phyloP scores from a whole-genome alignment of 2,113 vertebrate species.

The Paralichthys olivaceus region DNA sequence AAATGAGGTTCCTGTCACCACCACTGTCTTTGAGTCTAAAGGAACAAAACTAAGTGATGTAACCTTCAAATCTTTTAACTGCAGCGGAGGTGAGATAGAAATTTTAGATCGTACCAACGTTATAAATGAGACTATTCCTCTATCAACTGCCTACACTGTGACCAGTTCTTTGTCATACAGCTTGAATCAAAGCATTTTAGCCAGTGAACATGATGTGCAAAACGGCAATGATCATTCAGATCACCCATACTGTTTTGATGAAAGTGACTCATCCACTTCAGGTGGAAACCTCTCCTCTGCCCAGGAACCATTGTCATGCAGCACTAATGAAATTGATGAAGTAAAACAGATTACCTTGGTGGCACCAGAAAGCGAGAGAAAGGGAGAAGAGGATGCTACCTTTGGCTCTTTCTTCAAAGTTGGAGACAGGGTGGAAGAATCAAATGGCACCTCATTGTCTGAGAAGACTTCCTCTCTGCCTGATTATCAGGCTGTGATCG shows the following conservation, averaged over 20 bases:
- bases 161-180: background rate
- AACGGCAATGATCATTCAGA: slow-evolving; percentile 20
- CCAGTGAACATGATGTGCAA: slow-evolving; percentile 26
- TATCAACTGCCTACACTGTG: slow-evolving; percentile 8
- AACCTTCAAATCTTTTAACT: slow-evolving; percentile 67
- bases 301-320: background rate
- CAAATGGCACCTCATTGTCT: slow-evolving; percentile 1
- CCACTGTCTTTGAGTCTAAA: background rate
- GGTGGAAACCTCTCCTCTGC: background rate
- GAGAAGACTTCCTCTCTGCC: slow-evolving; percentile 6
- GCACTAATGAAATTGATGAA: slow-evolving; percentile 1
- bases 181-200: slow-evolving; percentile 28
- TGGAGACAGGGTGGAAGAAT: slow-evolving; percentile 24
- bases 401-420: slow-evolving; percentile 20
- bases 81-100: slow-evolving; percentile 59
- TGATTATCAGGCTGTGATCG: slow-evolving; percentile 12
- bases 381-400: background rate
- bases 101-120: slow-evolving; percentile 29
- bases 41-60: slow-evolving; percentile 24
- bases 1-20: background rate
- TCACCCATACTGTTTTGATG: slow-evolving; percentile 54
- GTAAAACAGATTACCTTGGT: background rate
- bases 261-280: background rate
- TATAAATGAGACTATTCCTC: slow-evolving; percentile 34
- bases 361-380: slow-evolving; percentile 1